Conservation (phyloP, 2,888 invertebrate species). For the Erynnis tages region DNA sequence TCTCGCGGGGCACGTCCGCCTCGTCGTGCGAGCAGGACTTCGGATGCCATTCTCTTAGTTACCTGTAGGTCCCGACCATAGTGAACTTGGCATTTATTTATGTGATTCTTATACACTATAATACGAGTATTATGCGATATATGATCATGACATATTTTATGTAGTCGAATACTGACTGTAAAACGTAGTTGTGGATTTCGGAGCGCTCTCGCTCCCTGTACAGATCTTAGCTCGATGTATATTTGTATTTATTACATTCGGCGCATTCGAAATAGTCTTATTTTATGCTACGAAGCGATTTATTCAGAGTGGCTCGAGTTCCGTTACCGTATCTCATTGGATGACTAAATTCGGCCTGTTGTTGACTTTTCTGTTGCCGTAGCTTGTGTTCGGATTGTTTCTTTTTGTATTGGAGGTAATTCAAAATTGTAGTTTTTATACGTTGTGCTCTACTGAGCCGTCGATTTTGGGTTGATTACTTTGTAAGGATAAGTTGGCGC, state of each 20-base stretch:
- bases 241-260: conserved; percentile 63
- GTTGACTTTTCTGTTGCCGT: conserved; percentile 38
- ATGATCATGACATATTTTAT: conserved; percentile 73
- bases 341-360: conserved; percentile 59
- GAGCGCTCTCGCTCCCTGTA: conserved; percentile 58
- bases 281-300: conserved; percentile 61
- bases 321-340: conserved; percentile 71
- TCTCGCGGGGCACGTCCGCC: conserved; percentile 31
- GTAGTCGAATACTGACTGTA: conserved; percentile 69
- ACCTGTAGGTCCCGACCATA: conserved; percentile 76
- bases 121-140: conserved; percentile 70
- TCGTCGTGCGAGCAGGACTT: conserved; percentile 47
- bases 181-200: conserved; percentile 60
- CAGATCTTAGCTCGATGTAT: conserved; percentile 63
- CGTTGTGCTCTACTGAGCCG: conserved; percentile 44
- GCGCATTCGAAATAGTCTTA: conserved; percentile 57
- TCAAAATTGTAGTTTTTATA: conserved; percentile 57
- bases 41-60: conserved; percentile 79
- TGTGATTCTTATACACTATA: conserved; percentile 71
- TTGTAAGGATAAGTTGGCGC: conserved; percentile 59
- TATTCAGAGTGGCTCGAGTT: conserved; percentile 79
- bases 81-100: conserved; percentile 79
- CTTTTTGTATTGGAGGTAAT: conserved; percentile 49
- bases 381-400: conserved; percentile 34
- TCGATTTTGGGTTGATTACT: conserved; percentile 60